Percentiles rank a stretch among this genome's conserved stretches.
Evolutionary conservation across 2,888 invertebrate genomes (phyloP).

Genomic region (Amphimallon solstitiale): DNA sequence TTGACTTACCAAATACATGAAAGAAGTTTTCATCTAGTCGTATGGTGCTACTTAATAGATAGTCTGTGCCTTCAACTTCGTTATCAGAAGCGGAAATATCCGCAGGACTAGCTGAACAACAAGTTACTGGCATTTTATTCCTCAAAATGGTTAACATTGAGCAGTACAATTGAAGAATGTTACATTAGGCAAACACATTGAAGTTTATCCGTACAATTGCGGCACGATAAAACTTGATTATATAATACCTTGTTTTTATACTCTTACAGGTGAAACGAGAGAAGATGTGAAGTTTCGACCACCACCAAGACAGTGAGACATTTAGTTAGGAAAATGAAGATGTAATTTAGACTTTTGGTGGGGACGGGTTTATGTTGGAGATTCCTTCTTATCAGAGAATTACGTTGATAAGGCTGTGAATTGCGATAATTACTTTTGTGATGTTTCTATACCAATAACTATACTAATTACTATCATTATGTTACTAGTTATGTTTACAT

Average conservation of each 20-base stretch:
- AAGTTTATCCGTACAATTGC: too few relatives aligned
- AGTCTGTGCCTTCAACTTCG: slow-evolving; percentile 72
- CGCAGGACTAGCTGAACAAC: slow-evolving; percentile 41
- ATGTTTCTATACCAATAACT: slow-evolving; percentile 18
- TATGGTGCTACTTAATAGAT: slow-evolving; percentile 71
- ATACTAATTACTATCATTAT: not conserved
- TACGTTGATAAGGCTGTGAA: slow-evolving; percentile 29
- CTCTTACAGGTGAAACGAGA: slow-evolving; percentile 1
- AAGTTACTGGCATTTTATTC: slow-evolving; percentile 44
- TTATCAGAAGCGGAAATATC: slow-evolving; percentile 53
- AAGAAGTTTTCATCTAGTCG: slow-evolving; percentile 71
- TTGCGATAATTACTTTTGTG: slow-evolving; percentile 25
- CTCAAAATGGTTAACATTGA: slow-evolving; percentile 32
- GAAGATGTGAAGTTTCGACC: slow-evolving; percentile 27
- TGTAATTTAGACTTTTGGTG: slow-evolving; percentile 44
- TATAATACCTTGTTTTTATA: too few relatives aligned
- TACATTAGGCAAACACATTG: not conserved
- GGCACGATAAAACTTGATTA: not conserved
- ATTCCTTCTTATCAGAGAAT: slow-evolving; percentile 45
- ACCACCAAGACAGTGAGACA: slow-evolving; percentile 17
- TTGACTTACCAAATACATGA: slow-evolving; percentile 71
- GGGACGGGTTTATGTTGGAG: slow-evolving; percentile 51
- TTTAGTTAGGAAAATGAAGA: slow-evolving; percentile 37
- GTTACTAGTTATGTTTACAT: not conserved
- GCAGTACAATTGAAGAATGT: not conserved